Evolutionary conservation across 2,113 vertebrate genomes (phyloP), one percentile per base, ranked within the genome.

Genomic region (Psittacula cyanocephala): DNA sequence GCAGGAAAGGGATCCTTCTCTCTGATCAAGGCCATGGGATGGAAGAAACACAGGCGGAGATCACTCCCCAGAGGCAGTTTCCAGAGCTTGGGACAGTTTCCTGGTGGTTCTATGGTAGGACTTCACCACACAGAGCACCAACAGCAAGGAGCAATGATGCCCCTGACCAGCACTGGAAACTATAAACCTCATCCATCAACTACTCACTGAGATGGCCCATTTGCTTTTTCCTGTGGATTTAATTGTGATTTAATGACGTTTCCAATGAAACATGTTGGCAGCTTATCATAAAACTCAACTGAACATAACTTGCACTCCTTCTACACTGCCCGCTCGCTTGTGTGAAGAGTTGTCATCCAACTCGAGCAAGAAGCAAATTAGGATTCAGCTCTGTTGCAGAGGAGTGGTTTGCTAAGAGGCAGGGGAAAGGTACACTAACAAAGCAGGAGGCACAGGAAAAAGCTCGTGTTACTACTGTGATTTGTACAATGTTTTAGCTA

Each of bases 221-320:
- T 47, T 78, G 55, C 55, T 59, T 55, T 64, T 39, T 28, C 43
- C 27, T 55, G 24, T 19, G 25, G 60, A 91, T 91, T 81, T 93
- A 95, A 86, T 84, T 90, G 74, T 24, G 2, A 93, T 94, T 95
- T 92, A 95, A 95, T 69, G 62, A 96, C n/a, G 47, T 91, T 95
- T 86, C 82, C 71, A 96, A 75, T 72, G 41, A 96, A 94, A 88
- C 27, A 6, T 13, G 43, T 62, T 83, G 70, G 63, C 89, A 81
- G 47, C 59, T 90, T 87, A 87, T 93, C 71, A 75, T 43, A 78
- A 81, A 89, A 65, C 53, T 76, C 79, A 70, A 49, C 59, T 57
- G 82, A 95, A 89, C 29, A 29, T n/a, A 85, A 78, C 60, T 33
- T 86, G 63, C 17, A 80, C 79, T 95, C 47, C 41, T 92, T 81